These are phyloP conservation scores for Centropus bengalensis DNA, from an alignment of 2,113 vertebrate species.

Conservation along the genomic window DNA sequence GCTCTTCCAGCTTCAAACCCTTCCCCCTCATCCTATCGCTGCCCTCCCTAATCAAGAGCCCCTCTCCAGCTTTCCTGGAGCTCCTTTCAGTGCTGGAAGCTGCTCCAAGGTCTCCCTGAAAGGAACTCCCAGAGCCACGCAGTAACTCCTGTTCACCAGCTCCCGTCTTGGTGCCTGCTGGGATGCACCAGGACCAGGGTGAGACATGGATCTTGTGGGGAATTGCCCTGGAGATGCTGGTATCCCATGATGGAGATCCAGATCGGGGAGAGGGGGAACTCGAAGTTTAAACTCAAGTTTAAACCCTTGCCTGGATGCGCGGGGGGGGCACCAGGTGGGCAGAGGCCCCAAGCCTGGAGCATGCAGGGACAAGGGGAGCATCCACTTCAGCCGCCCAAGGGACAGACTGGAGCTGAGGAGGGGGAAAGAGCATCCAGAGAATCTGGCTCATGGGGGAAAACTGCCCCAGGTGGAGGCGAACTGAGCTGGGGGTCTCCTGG, in stretches of 20 bases:
- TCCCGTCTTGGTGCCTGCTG: fast-evolving
- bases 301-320: neutral
- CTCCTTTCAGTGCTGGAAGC: too few relatives aligned
- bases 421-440: neutral
- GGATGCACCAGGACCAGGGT: neutral
- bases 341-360: fast-evolving
- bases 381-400: neutral
- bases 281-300: neutral
- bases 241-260: neutral
- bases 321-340: neutral
- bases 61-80: too few relatives aligned
- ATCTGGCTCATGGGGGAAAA: neutral
- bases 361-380: neutral
- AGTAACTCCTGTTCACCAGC: too few relatives aligned
- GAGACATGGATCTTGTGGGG: fast-evolving
- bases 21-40: too few relatives aligned
- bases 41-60: too few relatives aligned
- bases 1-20: too few relatives aligned
- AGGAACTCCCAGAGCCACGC: neutral
- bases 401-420: neutral
- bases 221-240: neutral
- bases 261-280: too few relatives aligned
- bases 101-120: too few relatives aligned
- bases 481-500: neutral
- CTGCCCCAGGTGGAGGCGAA: neutral